Conservation (phyloP, 1,140 invertebrate species). For the Bombus vancouverensis region DNA sequence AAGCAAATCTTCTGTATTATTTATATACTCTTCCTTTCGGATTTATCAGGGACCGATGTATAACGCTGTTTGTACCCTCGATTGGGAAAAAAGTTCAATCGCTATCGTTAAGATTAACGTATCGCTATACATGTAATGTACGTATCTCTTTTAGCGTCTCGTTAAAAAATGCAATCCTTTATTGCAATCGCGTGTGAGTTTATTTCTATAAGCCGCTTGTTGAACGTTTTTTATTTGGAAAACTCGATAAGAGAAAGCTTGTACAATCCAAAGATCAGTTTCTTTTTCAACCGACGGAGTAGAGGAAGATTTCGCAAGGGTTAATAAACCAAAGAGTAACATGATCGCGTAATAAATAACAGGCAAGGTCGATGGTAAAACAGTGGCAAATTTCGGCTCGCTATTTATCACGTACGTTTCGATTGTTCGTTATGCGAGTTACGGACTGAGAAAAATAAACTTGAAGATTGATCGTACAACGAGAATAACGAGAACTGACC, state of each 20-base stretch:
- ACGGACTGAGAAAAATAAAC: background rate
- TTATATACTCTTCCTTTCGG: background rate
- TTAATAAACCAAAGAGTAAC: background rate
- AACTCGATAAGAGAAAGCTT: too few species aligned
- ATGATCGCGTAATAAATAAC: background rate
- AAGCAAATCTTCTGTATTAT: background rate
- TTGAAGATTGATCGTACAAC: background rate
- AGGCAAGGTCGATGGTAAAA: background rate
- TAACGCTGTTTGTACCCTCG: background rate
- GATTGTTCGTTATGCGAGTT: background rate
- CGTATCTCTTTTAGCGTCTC: too few species aligned
- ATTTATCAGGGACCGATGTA: background rate
- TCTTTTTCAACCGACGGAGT: background rate
- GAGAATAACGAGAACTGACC: background rate
- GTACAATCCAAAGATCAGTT: too few species aligned
- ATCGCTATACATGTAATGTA: background rate
- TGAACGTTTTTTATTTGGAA: background rate
- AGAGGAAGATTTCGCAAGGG: background rate
- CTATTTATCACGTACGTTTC: background rate
- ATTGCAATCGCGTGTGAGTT: background rate
- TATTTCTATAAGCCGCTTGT: background rate
- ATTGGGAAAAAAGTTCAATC: background rate
- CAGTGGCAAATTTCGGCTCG: background rate
- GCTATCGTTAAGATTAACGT: slow-evolving; percentile 9
- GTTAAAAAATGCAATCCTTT: background rate